phyloP scores from a whole-genome alignment of 1,140 invertebrate genomes.

The Plutomurus gul region DNA sequence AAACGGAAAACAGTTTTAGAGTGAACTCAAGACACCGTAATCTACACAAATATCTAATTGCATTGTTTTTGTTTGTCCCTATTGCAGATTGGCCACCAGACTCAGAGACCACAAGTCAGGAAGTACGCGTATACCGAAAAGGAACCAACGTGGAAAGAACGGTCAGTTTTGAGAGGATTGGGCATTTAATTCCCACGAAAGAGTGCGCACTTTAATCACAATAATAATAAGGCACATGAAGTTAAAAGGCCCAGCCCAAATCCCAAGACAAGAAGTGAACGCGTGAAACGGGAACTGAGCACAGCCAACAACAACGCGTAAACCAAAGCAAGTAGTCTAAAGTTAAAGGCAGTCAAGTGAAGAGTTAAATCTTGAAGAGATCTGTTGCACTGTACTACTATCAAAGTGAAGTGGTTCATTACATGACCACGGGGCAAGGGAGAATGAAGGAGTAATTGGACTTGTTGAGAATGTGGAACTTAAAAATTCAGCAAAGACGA shows the following conservation, averaged over 20 bases:
- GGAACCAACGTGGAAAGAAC: neutral
- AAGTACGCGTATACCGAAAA: neutral
- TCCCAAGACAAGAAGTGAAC: too few relatives aligned
- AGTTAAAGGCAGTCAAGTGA: neutral
- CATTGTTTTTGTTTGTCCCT: constrained; percentile 2
- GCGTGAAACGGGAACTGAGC: too few relatives aligned
- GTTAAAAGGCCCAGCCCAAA: too few relatives aligned
- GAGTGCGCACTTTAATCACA: too few relatives aligned
- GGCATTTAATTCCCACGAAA: neutral
- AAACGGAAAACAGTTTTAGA: too few relatives aligned
- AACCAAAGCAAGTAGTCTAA: too few relatives aligned
- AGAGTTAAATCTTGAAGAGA: too few relatives aligned
- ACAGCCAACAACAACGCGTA: too few relatives aligned
- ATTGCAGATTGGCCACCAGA: neutral
- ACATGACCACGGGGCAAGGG: neutral
- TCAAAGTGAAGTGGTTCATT: constrained; percentile 18
- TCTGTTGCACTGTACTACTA: too few relatives aligned
- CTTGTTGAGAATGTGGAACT: neutral
- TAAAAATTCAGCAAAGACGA: neutral
- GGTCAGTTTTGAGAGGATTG: neutral
- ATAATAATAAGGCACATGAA: too few relatives aligned
- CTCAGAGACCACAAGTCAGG: neutral
- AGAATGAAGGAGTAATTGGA: constrained; percentile 3
- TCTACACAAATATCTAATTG: constrained; percentile 9
- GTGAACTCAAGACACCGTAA: too few relatives aligned